phyloP scores from a whole-genome alignment of 2,888 invertebrate genomes.

The Cerceris ruficornis region DNA sequence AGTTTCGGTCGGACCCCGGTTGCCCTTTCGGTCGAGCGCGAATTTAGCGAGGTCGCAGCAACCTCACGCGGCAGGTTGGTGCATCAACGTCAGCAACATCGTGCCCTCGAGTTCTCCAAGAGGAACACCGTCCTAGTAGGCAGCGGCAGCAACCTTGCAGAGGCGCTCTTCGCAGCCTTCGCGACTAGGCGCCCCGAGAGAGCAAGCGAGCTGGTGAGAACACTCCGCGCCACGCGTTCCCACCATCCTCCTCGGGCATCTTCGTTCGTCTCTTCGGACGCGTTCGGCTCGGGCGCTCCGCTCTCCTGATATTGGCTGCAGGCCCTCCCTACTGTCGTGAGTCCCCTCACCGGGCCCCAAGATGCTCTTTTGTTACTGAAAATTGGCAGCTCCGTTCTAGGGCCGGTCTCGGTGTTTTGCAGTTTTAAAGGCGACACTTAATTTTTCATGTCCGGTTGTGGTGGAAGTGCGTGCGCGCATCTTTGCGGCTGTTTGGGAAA shows the following conservation, averaged over 20 bases:
- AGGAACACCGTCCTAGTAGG: constrained; percentile 43
- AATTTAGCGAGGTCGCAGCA: constrained; percentile 42
- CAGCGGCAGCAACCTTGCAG: constrained; percentile 62
- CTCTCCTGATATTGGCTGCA: constrained; percentile 70
- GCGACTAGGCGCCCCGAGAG: constrained; percentile 66
- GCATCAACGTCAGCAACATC: constrained; percentile 43
- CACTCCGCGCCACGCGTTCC: constrained; percentile 80
- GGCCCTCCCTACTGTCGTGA: constrained; percentile 34
- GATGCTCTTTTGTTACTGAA: constrained; percentile 45
- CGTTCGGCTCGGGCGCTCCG: constrained; percentile 67
- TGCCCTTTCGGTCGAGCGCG: constrained; percentile 39
- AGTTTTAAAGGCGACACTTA: background rate
- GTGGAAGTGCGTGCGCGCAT: too few species aligned
- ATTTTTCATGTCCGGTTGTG: background rate
- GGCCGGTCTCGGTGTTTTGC: constrained; percentile 23
- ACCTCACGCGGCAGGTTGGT: constrained; percentile 62
- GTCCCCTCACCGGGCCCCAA: constrained; percentile 30
- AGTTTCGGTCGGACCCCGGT: constrained; percentile 47
- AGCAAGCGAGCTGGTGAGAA: constrained; percentile 78
- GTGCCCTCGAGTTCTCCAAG: background rate
- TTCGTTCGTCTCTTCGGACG: constrained; percentile 75
- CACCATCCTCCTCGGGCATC: constrained; percentile 80
- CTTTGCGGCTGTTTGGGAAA: too few species aligned
- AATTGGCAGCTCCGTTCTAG: constrained; percentile 30
- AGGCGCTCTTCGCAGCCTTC: constrained; percentile 54